Conservation (phyloP, 23 tunicate species). For the Trididemnum nubilum region DNA sequence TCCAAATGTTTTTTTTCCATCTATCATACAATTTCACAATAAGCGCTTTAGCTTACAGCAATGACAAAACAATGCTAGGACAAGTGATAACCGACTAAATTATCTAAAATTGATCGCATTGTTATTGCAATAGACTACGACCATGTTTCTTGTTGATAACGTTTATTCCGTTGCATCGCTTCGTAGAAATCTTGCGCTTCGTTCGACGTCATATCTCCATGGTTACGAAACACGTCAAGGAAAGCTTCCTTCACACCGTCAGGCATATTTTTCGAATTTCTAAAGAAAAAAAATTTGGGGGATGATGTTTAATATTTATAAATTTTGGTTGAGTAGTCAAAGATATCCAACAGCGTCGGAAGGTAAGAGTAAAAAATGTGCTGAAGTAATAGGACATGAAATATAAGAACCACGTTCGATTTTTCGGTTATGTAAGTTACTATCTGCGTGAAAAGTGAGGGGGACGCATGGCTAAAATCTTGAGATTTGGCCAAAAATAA, state of each 20-base stretch:
- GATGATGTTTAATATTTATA: no score
- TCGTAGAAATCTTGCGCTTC: slow-evolving; percentile 50
- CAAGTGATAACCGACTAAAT: no score
- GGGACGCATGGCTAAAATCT: no score
- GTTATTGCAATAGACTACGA: no score
- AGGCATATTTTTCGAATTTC: slow-evolving; percentile 96
- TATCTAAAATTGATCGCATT: no score
- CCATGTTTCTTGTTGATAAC: slow-evolving; percentile 96
- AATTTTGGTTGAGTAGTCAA: background rate
- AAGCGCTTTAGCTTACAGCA: background rate
- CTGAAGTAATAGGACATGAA: background rate
- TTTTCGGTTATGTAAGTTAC: no score
- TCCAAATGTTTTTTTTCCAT: no score
- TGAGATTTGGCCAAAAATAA: no score
- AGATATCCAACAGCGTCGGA: background rate
- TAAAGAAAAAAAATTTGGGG: slow-evolving; percentile 10
- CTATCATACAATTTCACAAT: background rate
- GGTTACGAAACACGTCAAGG: slow-evolving; percentile 42
- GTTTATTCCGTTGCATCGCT: slow-evolving; percentile 52
- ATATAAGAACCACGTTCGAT: no score
- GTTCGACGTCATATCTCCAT: slow-evolving; percentile 69
- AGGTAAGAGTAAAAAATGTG: background rate
- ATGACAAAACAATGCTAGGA: no score
- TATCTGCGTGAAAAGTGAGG: no score
- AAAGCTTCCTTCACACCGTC: slow-evolving; percentile 86